Evolutionary conservation across 2,797 vertebrate genomes (phyloP).

Genomic region (Syngnathus rostellatus): DNA sequence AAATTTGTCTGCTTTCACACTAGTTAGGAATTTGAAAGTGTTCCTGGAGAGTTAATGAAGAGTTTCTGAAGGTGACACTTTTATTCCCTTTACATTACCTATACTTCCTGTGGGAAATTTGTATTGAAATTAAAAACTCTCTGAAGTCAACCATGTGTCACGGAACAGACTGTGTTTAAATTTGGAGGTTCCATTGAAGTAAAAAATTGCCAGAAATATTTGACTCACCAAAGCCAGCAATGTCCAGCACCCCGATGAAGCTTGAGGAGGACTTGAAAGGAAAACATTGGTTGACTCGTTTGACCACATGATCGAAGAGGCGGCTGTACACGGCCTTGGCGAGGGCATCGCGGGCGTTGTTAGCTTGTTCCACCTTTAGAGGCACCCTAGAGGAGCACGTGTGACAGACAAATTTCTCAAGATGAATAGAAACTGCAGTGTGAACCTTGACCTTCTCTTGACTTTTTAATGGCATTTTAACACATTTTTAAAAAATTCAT

Average conservation of each 20-base stretch:
- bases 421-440: slow-evolving; percentile 27
- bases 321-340: slow-evolving; percentile 95
- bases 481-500: slow-evolving; percentile 21
- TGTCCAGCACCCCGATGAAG: slow-evolving; percentile 97
- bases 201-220: neutral
- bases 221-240: slow-evolving; percentile 84
- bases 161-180: neutral
- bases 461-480: slow-evolving; percentile 22
- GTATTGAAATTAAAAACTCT: neutral
- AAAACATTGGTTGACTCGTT: slow-evolving; percentile 94
- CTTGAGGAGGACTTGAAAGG: slow-evolving; percentile 86
- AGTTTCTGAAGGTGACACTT: neutral
- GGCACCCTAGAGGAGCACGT: slow-evolving; percentile 76
- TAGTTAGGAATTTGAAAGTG: neutral
- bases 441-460: slow-evolving; percentile 34
- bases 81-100: neutral
- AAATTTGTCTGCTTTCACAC: no score
- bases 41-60: neutral
- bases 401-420: slow-evolving; percentile 4
- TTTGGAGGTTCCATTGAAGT: neutral
- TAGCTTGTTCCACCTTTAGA: slow-evolving; percentile 96
- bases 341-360: slow-evolving; percentile 92
- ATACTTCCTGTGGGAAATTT: neutral
- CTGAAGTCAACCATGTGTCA: neutral
- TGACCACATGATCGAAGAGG: slow-evolving; percentile 97